Base-by-base conservation (phyloP, 2,113 vertebrate genomes). In the Podocnemis expansa region DNA sequence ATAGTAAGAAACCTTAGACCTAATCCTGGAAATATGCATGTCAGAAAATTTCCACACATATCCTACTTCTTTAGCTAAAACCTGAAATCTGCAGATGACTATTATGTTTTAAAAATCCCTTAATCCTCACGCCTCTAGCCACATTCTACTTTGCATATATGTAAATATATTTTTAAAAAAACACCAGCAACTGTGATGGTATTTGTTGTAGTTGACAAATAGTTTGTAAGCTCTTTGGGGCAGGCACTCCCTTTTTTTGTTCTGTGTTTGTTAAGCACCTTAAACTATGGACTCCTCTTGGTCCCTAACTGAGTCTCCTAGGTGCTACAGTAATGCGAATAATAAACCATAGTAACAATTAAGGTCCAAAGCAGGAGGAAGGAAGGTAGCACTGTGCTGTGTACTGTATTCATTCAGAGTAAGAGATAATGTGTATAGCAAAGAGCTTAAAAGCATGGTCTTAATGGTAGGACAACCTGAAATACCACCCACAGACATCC, bases 1-100 rank as follows among this genome's bases (percentile, higher is more conserved):
- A 56, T 70, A 55, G 54, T 27, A 47, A 85, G 31, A 58, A 49
- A 24, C 43, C 63, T 93, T 34, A 63, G 49, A 85, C 49, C n/a
- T 91, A 70, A 52, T 91, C 60, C 82, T 58, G 58, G 76, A 47
- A 91, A 85, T 47, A 81, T 94, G 81, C 76, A 27, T 21, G 4
- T 25, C 52, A 63, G 31, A 41, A 93, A 54, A n/a, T 70, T 70
- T 70, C 63, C 63, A 70, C 63, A 70, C 5, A 10, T 0, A 0
- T 10, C 81, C 51, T 22, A 43, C 10, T 56, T 19, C 29, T 91
- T 87, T 63, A 25, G 80, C 81, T 87, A 73, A n/a, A 73, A 70
- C 51, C 10, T 60, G 11, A 73, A 88, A 67, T 16, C 41, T 2
- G 29, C 31, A 51, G 49, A 14, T 63, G 27, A 88, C 22, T 27